Percentiles rank a stretch among this genome's conserved stretches.
phyloP scores from a whole-genome alignment of 1,140 invertebrate species.

The Pseudomyrmex sp. region DNA sequence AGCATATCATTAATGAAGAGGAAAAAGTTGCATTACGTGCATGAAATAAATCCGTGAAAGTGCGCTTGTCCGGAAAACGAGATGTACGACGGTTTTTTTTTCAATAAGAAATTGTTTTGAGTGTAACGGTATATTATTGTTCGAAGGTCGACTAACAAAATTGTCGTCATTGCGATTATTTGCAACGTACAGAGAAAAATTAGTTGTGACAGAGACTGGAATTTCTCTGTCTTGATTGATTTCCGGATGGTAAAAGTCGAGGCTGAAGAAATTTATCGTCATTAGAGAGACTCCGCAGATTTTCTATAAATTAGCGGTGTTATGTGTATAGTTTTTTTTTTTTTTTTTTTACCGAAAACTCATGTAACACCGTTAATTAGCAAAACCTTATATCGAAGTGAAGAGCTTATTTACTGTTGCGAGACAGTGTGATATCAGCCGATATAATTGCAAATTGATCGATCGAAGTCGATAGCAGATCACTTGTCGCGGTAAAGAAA shows the following conservation, averaged over 20 bases:
- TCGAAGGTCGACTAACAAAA: conserved; percentile 29
- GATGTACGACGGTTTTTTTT: not conserved
- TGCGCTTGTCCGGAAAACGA: not conserved
- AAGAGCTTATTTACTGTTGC: not conserved
- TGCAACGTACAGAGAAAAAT: not conserved
- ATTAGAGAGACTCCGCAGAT: not conserved
- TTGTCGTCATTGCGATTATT: conserved; percentile 19
- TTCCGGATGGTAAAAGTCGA: conserved; percentile 45
- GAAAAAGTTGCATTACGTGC: too few species aligned
- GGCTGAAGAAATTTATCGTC: conserved; percentile 30
- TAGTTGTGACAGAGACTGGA: not conserved
- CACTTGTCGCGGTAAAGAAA: conserved; percentile 26
- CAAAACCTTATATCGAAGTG: too few species aligned
- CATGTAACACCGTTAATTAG: not conserved
- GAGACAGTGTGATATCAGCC: too few species aligned
- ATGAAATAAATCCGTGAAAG: not conserved
- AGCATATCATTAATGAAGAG: not conserved
- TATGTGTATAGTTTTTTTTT: not conserved
- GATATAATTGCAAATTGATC: conserved; percentile 31
- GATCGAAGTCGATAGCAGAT: not conserved
- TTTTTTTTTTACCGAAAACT: not conserved
- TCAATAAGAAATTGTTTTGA: not conserved
- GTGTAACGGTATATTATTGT: conserved; percentile 11
- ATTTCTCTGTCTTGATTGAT: not conserved
- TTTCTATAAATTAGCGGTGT: conserved; percentile 4